These are phyloP conservation scores for Caprella mutica DNA, from an alignment of 2,888 invertebrate genomes.

Conservation along the genomic window DNA sequence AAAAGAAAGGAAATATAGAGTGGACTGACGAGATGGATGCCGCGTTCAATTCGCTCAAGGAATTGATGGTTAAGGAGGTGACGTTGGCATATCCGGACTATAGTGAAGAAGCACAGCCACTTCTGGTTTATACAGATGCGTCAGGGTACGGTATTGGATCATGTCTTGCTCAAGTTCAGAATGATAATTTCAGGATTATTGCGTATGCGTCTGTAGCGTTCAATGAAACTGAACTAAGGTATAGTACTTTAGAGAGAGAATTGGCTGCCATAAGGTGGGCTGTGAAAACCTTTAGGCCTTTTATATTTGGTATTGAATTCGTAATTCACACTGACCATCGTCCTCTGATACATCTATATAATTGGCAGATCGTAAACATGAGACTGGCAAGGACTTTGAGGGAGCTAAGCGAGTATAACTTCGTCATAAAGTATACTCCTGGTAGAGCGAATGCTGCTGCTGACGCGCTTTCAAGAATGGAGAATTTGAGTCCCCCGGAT, in stretches of 20 bases:
- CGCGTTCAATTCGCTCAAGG: neutral
- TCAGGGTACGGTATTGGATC: neutral
- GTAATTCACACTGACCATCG: neutral
- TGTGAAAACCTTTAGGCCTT: neutral
- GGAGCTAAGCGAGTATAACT: no score
- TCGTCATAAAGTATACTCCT: no score
- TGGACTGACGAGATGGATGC: neutral
- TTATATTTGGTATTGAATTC: neutral
- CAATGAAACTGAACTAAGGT: neutral
- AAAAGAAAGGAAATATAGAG: neutral
- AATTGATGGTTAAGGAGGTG: neutral
- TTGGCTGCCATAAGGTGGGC: constrained; percentile 1
- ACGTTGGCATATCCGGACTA: neutral
- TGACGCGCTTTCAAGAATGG: no score
- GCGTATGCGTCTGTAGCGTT: neutral
- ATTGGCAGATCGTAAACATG: neutral
- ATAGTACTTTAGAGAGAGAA: constrained; percentile 1
- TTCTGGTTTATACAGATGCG: neutral
- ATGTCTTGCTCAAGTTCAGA: neutral
- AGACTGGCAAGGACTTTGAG: neutral
- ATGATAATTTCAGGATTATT: neutral
- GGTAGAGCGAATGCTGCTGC: no score
- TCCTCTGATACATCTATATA: neutral
- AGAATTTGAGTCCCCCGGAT: no score
- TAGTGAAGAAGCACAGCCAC: neutral